These are phyloP conservation scores for Temnothorax nylanderi DNA, from an alignment of 1,140 invertebrate species.

Conservation along the genomic window DNA sequence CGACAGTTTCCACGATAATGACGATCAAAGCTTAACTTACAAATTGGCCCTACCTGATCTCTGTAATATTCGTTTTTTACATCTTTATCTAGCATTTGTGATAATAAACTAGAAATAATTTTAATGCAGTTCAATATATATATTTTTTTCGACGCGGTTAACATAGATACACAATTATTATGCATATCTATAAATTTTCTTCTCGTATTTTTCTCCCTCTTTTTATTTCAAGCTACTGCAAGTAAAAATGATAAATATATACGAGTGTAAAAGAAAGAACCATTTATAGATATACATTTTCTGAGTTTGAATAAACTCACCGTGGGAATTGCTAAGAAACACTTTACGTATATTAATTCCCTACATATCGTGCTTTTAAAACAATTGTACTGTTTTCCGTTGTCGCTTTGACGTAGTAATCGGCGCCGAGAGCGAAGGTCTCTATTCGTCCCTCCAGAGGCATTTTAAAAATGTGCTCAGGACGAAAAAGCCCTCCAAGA, in stretches of 20 bases:
- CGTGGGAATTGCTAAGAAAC: background rate
- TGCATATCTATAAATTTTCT: slow-evolving; percentile 18
- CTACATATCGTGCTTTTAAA: slow-evolving; percentile 61
- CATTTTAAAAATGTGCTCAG: slow-evolving; percentile 64
- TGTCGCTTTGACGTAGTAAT: slow-evolving; percentile 67
- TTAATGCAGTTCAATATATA: slow-evolving; percentile 37
- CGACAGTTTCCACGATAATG: slow-evolving; percentile 37
- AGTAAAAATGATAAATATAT: slow-evolving; percentile 20
- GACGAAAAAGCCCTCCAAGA: slow-evolving; percentile 71
- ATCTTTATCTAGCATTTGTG: background rate
- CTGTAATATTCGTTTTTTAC: background rate
- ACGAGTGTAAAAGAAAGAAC: background rate
- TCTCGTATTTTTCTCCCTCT: background rate
- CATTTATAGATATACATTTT: background rate
- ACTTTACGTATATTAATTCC: slow-evolving; percentile 20
- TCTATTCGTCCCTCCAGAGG: slow-evolving; percentile 66
- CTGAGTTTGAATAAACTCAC: background rate
- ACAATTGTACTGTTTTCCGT: slow-evolving; percentile 54
- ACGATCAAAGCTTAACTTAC: background rate
- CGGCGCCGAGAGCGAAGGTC: slow-evolving; percentile 34
- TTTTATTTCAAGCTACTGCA: background rate
- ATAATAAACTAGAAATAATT: slow-evolving; percentile 24
- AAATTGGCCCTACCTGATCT: background rate
- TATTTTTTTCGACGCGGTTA: background rate
- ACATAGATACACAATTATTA: slow-evolving; percentile 11